Conservation (phyloP, 53 echinoderm and acorn worm genomes). For the Actinopyga echinites region DNA sequence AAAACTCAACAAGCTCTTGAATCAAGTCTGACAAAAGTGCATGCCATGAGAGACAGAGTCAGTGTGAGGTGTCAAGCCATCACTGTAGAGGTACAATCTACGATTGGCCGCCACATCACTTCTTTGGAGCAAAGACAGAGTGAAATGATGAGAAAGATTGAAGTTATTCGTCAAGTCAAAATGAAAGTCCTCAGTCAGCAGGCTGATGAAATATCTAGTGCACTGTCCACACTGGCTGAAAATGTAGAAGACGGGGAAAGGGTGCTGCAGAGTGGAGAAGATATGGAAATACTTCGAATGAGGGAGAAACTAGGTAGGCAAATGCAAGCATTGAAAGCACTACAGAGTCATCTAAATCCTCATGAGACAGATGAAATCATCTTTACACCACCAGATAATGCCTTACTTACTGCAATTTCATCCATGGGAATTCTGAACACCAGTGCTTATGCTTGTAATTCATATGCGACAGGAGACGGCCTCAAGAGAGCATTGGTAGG, state of each 20-base stretch:
- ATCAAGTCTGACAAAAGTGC: conserved; percentile 76
- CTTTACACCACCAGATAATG: conserved; percentile 96
- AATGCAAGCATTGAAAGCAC: conserved; percentile 77
- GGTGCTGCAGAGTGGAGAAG: conserved; percentile 84
- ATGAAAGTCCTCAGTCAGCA: conserved; percentile 84
- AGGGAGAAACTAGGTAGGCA: conserved; percentile 88
- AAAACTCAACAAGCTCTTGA: conserved; percentile 80
- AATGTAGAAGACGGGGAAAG: conserved; percentile 84
- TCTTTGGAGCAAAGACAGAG: conserved; percentile 93
- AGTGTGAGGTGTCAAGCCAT: conserved; percentile 82
- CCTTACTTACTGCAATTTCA: conserved; percentile 90
- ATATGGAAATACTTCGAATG: conserved; percentile 90
- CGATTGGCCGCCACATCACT: conserved; percentile 84
- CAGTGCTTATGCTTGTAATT: conserved; percentile 85
- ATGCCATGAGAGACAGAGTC: conserved; percentile 88
- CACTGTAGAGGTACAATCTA: conserved; percentile 80
- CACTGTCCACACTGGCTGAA: conserved; percentile 71
- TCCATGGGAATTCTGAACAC: conserved; percentile 93
- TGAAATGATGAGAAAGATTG: conserved; percentile 87
- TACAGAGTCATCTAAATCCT: conserved; percentile 86
- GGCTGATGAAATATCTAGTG: conserved; percentile 82
- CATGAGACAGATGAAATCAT: conserved; percentile 90
- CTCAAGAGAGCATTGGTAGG: conserved; percentile 85
- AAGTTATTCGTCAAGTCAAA: conserved; percentile 93
- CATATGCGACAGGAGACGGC: conserved; percentile 94